phyloP scores from a whole-genome alignment of 1,140 invertebrate species.

The Panagrolaimus sp. region DNA sequence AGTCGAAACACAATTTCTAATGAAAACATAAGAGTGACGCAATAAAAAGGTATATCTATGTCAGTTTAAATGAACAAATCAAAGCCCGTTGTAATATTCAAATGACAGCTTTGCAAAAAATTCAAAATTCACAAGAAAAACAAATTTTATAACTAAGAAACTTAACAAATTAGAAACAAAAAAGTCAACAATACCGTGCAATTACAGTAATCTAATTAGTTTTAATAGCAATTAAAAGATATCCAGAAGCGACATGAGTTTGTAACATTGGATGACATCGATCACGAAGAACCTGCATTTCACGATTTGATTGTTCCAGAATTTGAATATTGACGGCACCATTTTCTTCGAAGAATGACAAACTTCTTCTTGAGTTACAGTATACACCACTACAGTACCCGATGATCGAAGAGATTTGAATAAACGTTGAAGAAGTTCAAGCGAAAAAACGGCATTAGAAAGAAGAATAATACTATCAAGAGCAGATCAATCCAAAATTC shows the following conservation, averaged over 20 bases:
- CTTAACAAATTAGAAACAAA: too few species aligned
- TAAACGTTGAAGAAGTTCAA: background rate
- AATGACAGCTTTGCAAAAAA: too few species aligned
- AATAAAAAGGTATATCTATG: too few species aligned
- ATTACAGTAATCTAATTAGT: too few species aligned
- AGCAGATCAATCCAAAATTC: background rate
- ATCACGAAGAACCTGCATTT: background rate
- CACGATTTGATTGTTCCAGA: background rate
- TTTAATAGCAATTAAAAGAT: background rate
- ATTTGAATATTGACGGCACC: background rate
- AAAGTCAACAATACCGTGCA: too few species aligned
- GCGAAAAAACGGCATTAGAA: background rate
- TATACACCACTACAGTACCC: background rate
- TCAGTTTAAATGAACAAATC: too few species aligned
- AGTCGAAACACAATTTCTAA: too few species aligned
- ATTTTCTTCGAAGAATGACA: background rate
- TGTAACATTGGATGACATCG: conserved; percentile 1
- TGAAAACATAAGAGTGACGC: too few species aligned
- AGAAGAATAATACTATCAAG: background rate
- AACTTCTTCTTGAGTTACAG: background rate
- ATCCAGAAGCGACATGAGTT: background rate
- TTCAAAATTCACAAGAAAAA: too few species aligned
- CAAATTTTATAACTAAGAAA: too few species aligned
- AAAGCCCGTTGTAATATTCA: too few species aligned
- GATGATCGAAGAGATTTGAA: background rate